Evolutionary conservation across 2,888 invertebrate genomes (phyloP).

Genomic region (Chromoteleia sp.): DNA sequence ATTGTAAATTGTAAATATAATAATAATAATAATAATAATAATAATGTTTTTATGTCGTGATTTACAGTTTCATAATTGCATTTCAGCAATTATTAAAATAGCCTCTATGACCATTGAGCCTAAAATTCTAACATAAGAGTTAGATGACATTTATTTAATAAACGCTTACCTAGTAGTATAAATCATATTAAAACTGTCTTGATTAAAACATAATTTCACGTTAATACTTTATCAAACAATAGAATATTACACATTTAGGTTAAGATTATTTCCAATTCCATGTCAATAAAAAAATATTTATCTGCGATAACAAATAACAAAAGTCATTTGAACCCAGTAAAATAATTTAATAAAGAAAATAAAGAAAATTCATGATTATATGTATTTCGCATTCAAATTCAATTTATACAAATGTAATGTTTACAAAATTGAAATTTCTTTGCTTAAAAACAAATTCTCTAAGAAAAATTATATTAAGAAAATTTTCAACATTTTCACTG

Average conservation of each 20-base stretch:
- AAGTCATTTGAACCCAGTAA: constrained; percentile 1
- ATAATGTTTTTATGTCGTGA: background rate
- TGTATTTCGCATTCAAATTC: too few species aligned
- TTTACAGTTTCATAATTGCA: background rate
- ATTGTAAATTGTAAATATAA: too few species aligned
- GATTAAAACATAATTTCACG: background rate
- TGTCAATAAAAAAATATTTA: background rate
- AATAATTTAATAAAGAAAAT: too few species aligned
- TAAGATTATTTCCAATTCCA: constrained; percentile 6
- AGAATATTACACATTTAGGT: background rate
- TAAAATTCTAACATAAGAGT: background rate
- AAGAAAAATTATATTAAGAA: too few species aligned
- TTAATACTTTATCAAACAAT: background rate
- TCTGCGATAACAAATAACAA: background rate
- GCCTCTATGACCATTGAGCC: background rate
- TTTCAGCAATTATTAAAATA: background rate
- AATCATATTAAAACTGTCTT: background rate
- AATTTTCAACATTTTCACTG: too few species aligned
- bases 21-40: too few species aligned
- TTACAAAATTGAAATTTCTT: too few species aligned
- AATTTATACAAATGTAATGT: too few species aligned
- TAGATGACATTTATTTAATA: background rate
- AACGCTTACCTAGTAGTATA: background rate
- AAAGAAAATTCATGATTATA: too few species aligned
- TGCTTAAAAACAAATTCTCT: too few species aligned